Conservation (phyloP, 2,888 invertebrate genomes). For the Machimus atricapillus region DNA sequence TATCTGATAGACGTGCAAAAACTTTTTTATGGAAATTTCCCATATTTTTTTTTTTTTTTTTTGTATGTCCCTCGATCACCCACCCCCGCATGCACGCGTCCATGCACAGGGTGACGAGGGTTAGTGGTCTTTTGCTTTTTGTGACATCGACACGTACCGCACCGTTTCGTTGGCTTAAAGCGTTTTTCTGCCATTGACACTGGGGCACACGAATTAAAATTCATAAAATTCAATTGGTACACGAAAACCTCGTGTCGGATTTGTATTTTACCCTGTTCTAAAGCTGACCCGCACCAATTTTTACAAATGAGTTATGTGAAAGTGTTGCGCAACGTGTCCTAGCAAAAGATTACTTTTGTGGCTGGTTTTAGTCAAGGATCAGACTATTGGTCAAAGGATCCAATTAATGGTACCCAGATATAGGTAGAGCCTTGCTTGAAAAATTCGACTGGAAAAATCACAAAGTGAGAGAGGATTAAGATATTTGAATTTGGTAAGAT, state of each 20-base stretch:
- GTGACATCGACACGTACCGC: conserved; percentile 6
- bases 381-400: neutral
- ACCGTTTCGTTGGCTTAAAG: neutral
- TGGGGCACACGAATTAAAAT: neutral
- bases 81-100: neutral
- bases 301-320: neutral
- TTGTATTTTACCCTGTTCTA: neutral
- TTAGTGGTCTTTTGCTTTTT: neutral
- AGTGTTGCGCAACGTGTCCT: neutral
- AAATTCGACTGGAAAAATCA: no score
- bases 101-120: conserved; percentile 12
- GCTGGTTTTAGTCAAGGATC: neutral
- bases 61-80: neutral
- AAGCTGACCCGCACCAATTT: neutral
- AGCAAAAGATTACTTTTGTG: neutral
- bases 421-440: no score
- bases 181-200: neutral
- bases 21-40: conserved; percentile 31
- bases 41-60: neutral
- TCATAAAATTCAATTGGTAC: neutral
- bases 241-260: neutral
- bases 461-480: no score
- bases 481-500: no score
- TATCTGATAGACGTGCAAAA: conserved; percentile 41
- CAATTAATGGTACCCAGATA: no score